These are phyloP conservation scores for Trypoxylus dichotomus DNA, from an alignment of 1,140 invertebrate species.

Conservation along the genomic window DNA sequence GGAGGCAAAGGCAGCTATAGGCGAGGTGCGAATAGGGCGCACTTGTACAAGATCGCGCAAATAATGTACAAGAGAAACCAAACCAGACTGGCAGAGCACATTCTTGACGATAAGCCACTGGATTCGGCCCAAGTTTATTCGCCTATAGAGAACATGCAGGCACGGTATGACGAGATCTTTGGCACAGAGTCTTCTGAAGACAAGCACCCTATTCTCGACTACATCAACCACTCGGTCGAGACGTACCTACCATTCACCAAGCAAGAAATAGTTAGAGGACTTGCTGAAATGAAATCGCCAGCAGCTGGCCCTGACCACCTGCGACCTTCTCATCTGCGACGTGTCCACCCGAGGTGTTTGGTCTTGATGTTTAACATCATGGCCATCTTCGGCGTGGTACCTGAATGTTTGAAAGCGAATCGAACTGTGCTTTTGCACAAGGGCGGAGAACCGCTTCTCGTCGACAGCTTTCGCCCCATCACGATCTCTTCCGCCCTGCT, in stretches of 20 bases:
- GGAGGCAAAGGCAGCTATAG: background rate
- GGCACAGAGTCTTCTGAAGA: background rate
- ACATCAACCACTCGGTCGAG: background rate
- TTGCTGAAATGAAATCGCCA: background rate
- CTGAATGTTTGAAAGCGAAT: too few species aligned
- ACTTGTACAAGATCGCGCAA: slow-evolving; percentile 2
- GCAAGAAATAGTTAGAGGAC: background rate
- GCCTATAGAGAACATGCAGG: background rate
- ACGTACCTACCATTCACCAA: background rate
- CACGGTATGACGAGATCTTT: background rate
- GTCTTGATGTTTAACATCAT: background rate
- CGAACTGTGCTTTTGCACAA: too few species aligned
- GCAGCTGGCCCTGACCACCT: background rate
- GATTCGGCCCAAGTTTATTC: background rate
- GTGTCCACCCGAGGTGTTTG: background rate
- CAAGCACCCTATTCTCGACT: background rate
- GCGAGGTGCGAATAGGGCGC: background rate
- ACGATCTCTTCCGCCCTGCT: too few species aligned
- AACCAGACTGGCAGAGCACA: background rate
- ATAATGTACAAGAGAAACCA: background rate
- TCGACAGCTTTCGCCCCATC: too few species aligned
- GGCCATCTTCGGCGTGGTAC: too few species aligned
- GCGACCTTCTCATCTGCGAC: background rate
- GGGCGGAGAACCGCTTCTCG: too few species aligned
- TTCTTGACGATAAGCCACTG: background rate